Evolutionary conservation across 2,888 invertebrate genomes (phyloP), one percentile per base, ranked within the genome.

Genomic region (Melinopterus prodromus): DNA sequence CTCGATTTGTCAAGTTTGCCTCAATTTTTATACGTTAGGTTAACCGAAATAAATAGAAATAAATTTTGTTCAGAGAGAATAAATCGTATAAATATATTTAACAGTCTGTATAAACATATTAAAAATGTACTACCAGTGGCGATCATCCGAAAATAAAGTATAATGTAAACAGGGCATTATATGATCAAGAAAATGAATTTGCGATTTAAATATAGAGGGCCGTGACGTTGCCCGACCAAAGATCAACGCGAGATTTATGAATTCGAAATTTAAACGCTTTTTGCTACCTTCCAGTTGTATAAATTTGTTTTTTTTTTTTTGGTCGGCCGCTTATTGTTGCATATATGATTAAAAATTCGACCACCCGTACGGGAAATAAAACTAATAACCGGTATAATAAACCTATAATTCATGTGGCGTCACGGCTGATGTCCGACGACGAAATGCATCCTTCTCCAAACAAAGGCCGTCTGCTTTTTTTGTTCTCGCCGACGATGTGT

Each of bases 401-500:
- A 53, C 53, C 53, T 53, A 53, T 53, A 53, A 53, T 53, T 53
- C 53, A 53, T 53, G 7, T 53, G 53, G 53, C 53, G 53, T 53
- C 53, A 53, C 76, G 71, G 72, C 37, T 71, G 69, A 69, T 77
- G 69, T 38, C 15, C 15, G 75, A 76, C 75, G 70, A 78, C 79
- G 77, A 80, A 81, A 80, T 80, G 79, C 53, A 53, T 53, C 80
- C 81, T 82, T 82, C 80, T 81, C 77, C 82, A 83, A 82, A 83
- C 83, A 83, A 83, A 82, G 82, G 81, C 82, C 82, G 81, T 82
- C 81, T 81, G 81, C 82, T 77, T 72, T 76, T 79, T 79, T 79
- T 80, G 70, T 70, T 70, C 70, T 69, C 37, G 80, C 82, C 81
- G 77, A 80, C 81, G 78, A 84, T 83, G 84, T 85, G 85, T 86